Conservation (phyloP, 1,140 invertebrate species). For the Proales similis region DNA sequence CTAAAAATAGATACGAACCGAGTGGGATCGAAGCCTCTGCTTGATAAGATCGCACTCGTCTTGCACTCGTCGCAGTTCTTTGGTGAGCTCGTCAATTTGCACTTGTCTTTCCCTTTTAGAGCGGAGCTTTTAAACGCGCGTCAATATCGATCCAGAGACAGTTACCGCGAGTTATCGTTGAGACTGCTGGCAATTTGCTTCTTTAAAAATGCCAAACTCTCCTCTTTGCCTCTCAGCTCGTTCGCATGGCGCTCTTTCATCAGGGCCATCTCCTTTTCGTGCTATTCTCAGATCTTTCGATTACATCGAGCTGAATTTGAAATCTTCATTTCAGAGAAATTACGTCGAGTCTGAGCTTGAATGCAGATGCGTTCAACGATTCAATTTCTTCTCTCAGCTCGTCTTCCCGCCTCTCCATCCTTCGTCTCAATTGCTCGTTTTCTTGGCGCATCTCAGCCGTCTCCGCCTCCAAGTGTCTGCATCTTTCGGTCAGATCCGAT, state of each 20-base stretch:
- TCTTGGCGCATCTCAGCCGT: background rate
- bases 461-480: background rate
- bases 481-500: background rate
- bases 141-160: background rate
- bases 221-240: slow-evolving; percentile 44
- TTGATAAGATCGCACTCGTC: slow-evolving; percentile 45
- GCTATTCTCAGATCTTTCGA: background rate
- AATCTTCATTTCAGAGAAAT: background rate
- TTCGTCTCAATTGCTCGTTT: background rate
- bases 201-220: slow-evolving; percentile 44
- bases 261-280: slow-evolving; percentile 38
- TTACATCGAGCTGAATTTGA: background rate
- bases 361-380: background rate
- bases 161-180: slow-evolving; percentile 47
- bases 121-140: background rate
- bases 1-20: background rate
- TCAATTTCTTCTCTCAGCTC: background rate
- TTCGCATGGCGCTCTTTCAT: slow-evolving; percentile 41
- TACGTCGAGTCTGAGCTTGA: background rate
- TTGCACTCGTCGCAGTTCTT: slow-evolving; percentile 45
- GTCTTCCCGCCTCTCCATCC: background rate
- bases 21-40: slow-evolving; percentile 40
- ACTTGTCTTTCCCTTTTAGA: slow-evolving; percentile 46
- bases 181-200: slow-evolving; percentile 47
- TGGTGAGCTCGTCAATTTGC: slow-evolving; percentile 48